phyloP scores from a whole-genome alignment of 2,797 vertebrate genomes.

The Malacoctenus gilli region DNA sequence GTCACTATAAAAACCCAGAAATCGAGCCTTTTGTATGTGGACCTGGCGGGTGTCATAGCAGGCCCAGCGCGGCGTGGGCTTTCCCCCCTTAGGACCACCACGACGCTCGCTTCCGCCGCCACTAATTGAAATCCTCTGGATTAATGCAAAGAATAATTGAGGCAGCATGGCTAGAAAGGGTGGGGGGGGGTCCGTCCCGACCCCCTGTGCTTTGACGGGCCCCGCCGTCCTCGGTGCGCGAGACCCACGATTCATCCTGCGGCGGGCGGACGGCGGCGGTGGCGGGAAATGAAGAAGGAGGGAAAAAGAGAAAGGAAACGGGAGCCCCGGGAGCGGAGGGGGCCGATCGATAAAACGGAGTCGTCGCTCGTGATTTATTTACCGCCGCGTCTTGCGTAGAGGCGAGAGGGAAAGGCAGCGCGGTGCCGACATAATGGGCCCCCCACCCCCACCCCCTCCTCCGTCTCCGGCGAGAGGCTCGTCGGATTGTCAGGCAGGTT shows the following conservation, averaged over 20 bases:
- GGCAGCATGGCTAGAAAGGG: too few species aligned
- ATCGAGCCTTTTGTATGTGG: too few species aligned
- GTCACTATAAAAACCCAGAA: too few species aligned
- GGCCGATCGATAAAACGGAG: constrained; percentile 97
- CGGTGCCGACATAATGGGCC: constrained; percentile 93
- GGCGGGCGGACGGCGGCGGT: too few species aligned
- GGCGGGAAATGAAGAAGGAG: constrained; percentile 32
- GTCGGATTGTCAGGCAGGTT: constrained; percentile 93
- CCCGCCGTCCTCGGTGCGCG: constrained; percentile 85
- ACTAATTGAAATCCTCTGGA: too few species aligned
- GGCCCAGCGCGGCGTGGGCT: constrained; percentile 1
- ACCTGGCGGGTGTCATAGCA: too few species aligned
- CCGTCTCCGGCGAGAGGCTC: constrained; percentile 91
- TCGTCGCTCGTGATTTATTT: constrained; percentile 94
- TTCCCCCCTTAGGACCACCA: constrained; percentile 45
- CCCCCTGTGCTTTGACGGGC: constrained; percentile 90
- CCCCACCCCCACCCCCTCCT: too few species aligned
- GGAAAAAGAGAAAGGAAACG: constrained; percentile 1
- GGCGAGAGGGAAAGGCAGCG: constrained; percentile 76
- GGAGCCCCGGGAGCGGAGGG: constrained; percentile 69
- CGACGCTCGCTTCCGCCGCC: too few species aligned
- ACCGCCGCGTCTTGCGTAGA: constrained; percentile 96
- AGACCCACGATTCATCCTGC: constrained; percentile 94
- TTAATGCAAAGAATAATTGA: too few species aligned
- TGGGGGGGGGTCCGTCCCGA: too few species aligned